Conservation (phyloP, 2,797 vertebrate species). For the Eulemur mongoz region DNA sequence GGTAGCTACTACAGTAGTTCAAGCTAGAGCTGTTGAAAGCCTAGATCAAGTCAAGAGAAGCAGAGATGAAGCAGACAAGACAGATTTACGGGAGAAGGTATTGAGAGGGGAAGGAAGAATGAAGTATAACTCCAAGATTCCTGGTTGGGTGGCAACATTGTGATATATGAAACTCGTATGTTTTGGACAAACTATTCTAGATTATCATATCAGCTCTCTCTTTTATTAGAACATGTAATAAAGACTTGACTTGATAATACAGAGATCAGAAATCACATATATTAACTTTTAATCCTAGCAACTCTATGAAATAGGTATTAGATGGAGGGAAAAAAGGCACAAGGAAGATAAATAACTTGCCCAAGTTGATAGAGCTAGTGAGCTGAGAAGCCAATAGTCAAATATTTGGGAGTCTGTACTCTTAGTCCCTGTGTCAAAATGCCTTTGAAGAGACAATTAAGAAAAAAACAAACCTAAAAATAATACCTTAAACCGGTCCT, state of each 20-base stretch:
- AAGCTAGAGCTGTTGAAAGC: not conserved
- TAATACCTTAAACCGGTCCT: not conserved
- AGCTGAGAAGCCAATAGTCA: not conserved
- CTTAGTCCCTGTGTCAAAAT: not conserved
- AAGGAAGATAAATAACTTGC: constrained; percentile 3
- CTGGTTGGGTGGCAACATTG: not conserved
- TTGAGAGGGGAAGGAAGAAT: not conserved
- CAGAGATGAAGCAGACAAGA: not conserved
- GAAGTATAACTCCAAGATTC: not conserved
- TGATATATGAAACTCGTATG: not conserved
- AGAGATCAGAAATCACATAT: not conserved
- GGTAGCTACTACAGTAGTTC: not conserved
- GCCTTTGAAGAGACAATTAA: constrained; percentile 28
- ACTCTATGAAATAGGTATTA: not conserved
- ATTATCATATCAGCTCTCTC: not conserved
- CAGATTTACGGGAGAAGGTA: not conserved
- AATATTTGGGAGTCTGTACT: not conserved
- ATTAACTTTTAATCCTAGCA: constrained; percentile 1
- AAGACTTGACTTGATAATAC: not conserved
- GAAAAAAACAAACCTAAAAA: not conserved
- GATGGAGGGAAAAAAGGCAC: not conserved
- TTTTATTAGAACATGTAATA: constrained; percentile 28
- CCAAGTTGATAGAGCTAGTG: not conserved
- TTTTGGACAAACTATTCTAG: not conserved
- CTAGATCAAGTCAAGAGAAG: not conserved